These are phyloP conservation scores for Salmo trutta DNA, from an alignment of 2,797 vertebrate species.

Conservation along the genomic window DNA sequence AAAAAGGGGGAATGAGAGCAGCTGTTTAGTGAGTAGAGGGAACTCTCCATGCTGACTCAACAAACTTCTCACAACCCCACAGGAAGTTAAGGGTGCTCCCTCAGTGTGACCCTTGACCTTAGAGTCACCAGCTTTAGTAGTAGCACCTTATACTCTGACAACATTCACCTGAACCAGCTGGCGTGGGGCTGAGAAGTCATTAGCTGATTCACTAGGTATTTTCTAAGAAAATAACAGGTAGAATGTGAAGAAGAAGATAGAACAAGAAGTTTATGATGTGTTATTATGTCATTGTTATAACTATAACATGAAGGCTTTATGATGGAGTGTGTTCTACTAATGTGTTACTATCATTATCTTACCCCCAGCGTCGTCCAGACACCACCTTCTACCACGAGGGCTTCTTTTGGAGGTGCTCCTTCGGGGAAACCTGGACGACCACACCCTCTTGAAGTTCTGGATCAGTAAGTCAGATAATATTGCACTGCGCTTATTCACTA, in stretches of 20 bases:
- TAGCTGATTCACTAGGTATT: neutral
- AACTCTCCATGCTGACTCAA: neutral
- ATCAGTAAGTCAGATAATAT: conserved; percentile 83
- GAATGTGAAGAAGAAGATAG: neutral
- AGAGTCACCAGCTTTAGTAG: neutral
- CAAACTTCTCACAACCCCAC: conserved; percentile 20
- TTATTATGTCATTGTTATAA: neutral
- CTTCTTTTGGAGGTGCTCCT: conserved; percentile 95
- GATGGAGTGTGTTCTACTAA: neutral
- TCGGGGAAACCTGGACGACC: conserved; percentile 68
- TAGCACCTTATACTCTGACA: neutral
- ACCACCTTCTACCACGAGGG: conserved; percentile 88
- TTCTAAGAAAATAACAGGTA: neutral
- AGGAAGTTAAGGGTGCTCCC: conserved; percentile 26
- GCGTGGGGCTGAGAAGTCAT: neutral
- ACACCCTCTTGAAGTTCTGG: conserved; percentile 84
- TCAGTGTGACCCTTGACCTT: conserved; percentile 52
- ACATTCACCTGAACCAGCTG: neutral
- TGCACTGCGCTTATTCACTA: neutral
- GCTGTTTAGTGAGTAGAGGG: conserved; percentile 1
- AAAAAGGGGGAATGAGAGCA: neutral
- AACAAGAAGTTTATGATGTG: neutral
- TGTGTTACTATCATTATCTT: conserved; percentile 11
- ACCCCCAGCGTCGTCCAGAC: conserved; percentile 52
- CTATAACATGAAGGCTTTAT: neutral